Evolutionary conservation across 2,888 invertebrate genomes (phyloP), one percentile per base, ranked within the genome.

Genomic region (Spicauda simplicius): DNA sequence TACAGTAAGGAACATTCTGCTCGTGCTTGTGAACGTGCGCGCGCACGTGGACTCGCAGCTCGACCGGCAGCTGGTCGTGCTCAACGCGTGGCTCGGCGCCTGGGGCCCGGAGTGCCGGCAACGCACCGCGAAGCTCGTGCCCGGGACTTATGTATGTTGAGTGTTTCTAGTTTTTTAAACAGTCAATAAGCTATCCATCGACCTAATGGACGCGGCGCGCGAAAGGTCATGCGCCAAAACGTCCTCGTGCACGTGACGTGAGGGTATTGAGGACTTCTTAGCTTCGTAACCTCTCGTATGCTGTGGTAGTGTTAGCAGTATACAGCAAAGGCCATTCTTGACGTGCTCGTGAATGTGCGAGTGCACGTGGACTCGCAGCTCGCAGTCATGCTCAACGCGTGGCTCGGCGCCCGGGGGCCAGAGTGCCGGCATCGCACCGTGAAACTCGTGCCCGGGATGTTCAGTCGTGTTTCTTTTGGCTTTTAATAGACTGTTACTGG

Each of bases 311-410:
- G n/a, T n/a, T n/a, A n/a, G n/a, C n/a, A n/a, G n/a, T n/a, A n/a
- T n/a, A n/a, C n/a, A n/a, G n/a, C n/a, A n/a, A n/a, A n/a, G n/a
- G n/a, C n/a, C n/a, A n/a, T n/a, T n/a, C n/a, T n/a, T n/a, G n/a
- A n/a, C n/a, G n/a, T n/a, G n/a, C n/a, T n/a, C n/a, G n/a, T n/a
- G n/a, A n/a, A n/a, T n/a, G n/a, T n/a, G n/a, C n/a, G n/a, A n/a
- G n/a, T n/a, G n/a, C n/a, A n/a, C n/a, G n/a, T n/a, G n/a, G n/a
- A 96, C 93, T 72, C 94, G 45, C 84, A 87, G 64, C 76, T 74
- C 8, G 79, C 95, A 1, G 95, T 97, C 58, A 95, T 97, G 69
- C 94, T 96, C 37, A 97, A 97, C 88, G 93, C 96, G 12, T 95
- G 95, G 93, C 80, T 95, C 74, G 96, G 90, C 1, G 84, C 79